These are phyloP conservation scores for Plagodis pulveraria DNA, from an alignment of 2,888 invertebrate genomes.

Conservation along the genomic window DNA sequence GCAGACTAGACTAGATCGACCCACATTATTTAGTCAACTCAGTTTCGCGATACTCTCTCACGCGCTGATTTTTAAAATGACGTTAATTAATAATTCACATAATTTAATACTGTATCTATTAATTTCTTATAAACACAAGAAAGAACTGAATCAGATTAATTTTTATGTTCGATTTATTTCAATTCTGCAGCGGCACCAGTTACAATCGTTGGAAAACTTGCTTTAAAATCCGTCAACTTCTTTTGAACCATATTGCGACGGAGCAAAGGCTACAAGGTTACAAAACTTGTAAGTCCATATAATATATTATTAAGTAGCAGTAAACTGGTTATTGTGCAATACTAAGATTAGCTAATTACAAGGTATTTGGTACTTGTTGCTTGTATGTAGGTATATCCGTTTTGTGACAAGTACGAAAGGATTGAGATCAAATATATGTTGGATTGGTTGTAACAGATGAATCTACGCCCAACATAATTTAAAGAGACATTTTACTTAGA, in stretches of 20 bases:
- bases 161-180: slow-evolving; percentile 49
- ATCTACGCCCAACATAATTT: no score
- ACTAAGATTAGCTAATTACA: slow-evolving; percentile 56
- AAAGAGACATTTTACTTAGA: no score
- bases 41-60: slow-evolving; percentile 28
- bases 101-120: slow-evolving; percentile 30
- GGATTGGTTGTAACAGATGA: not conserved
- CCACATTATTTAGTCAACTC: slow-evolving; percentile 9
- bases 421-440: slow-evolving; percentile 19
- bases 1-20: slow-evolving; percentile 4
- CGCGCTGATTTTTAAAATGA: slow-evolving; percentile 13
- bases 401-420: slow-evolving; percentile 15
- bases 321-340: slow-evolving; percentile 53
- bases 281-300: slow-evolving; percentile 3
- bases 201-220: slow-evolving; percentile 1
- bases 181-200: slow-evolving; percentile 35
- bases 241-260: slow-evolving; percentile 8
- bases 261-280: slow-evolving; percentile 16
- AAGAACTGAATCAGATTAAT: slow-evolving; percentile 45
- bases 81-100: slow-evolving; percentile 29
- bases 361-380: slow-evolving; percentile 36
- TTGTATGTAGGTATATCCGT: slow-evolving; percentile 32
- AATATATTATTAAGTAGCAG: slow-evolving; percentile 30
- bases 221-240: not conserved
- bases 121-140: slow-evolving; percentile 33